phyloP scores from a whole-genome alignment of 1,140 invertebrate species.

The Coptotermes formosanus region DNA sequence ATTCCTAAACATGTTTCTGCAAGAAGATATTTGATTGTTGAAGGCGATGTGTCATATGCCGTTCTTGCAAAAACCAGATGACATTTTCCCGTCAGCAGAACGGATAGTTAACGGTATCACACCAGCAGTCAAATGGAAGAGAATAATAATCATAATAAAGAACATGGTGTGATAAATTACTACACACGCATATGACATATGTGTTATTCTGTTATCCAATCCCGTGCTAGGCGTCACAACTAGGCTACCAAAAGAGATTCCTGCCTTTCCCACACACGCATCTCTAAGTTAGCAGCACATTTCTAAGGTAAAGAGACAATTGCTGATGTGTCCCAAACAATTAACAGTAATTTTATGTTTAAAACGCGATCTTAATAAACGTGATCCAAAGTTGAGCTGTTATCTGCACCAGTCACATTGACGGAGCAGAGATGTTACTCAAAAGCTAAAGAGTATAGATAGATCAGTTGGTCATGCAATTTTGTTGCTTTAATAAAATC shows the following conservation, averaged over 20 bases:
- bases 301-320: too few species aligned
- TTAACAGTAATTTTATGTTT: too few species aligned
- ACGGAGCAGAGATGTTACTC: too few species aligned
- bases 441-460: too few species aligned
- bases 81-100: not conserved
- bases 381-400: too few species aligned
- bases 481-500: too few species aligned
- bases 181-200: conserved; percentile 11
- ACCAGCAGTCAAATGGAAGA: not conserved
- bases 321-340: too few species aligned
- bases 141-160: not conserved
- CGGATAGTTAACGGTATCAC: not conserved
- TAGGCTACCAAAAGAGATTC: not conserved
- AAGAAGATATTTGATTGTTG: too few species aligned
- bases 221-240: not conserved
- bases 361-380: too few species aligned
- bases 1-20: too few species aligned
- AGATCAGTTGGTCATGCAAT: too few species aligned
- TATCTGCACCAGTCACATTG: too few species aligned
- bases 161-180: conserved; percentile 15
- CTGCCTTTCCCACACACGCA: not conserved
- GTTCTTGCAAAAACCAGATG: not conserved
- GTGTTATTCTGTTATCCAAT: not conserved
- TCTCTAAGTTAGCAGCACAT: not conserved
- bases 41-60: not conserved